A percentile compares a stretch with the other conserved stretches of the same genome.
phyloP scores from a whole-genome alignment of 2,113 vertebrate species.

The Epinephelus fuscoguttatus region DNA sequence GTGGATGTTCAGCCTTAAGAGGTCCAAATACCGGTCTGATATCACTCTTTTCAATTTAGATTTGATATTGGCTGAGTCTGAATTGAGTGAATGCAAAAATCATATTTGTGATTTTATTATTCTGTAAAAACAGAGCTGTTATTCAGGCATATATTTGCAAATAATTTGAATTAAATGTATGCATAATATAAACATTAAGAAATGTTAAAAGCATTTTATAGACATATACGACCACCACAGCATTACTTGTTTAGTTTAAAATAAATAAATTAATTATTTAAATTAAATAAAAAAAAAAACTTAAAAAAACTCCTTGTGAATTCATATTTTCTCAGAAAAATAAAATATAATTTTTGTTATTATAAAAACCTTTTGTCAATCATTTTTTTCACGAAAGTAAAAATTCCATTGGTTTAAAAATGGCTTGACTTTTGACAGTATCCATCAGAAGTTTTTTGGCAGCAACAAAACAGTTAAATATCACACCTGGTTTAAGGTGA shows the following conservation, averaged over 20 bases:
- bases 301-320: too few species aligned
- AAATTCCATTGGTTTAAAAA: neutral
- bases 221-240: neutral
- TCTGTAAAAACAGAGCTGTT: neutral
- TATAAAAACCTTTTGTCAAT: too few species aligned
- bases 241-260: neutral
- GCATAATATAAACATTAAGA: neutral
- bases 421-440: neutral
- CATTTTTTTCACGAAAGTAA: neutral
- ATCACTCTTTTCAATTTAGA: neutral
- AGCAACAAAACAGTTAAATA: neutral
- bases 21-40: conserved; percentile 5
- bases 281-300: neutral
- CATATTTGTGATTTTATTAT: too few species aligned
- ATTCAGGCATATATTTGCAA: neutral
- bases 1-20: conserved; percentile 10
- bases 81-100: neutral
- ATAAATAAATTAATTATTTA: too few species aligned
- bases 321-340: neutral
- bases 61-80: neutral
- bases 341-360: too few species aligned
- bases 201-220: neutral
- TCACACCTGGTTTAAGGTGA: too few species aligned
- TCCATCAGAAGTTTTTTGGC: neutral
- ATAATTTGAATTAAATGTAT: neutral